Conservation (phyloP, 2,113 vertebrate species). For the Sylvicapra grimmia region DNA sequence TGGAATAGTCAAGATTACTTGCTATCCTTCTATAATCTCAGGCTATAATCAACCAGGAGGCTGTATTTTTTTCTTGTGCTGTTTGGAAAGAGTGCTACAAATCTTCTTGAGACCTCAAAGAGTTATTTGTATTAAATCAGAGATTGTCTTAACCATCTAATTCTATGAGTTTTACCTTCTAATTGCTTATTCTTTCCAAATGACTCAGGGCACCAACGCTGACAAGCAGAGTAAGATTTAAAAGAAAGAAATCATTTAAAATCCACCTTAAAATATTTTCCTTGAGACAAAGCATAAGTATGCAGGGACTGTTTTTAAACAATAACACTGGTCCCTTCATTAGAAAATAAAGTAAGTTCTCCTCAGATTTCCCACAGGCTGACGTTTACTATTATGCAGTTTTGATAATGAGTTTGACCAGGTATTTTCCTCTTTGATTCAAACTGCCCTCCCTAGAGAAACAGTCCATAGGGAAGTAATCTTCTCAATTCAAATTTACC, state of each 20-base stretch:
- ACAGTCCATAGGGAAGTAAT: constrained; percentile 3
- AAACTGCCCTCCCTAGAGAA: not conserved
- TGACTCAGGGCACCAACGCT: not conserved
- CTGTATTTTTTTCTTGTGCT: not conserved
- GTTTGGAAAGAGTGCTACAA: not conserved
- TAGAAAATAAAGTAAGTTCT: not conserved
- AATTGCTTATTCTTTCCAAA: not conserved
- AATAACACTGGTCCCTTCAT: not conserved
- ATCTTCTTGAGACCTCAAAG: not conserved
- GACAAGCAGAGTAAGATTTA: not conserved
- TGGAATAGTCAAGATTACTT: not conserved
- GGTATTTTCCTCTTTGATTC: constrained; percentile 6
- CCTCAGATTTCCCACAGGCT: not conserved
- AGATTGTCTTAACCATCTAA: not conserved
- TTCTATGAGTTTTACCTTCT: not conserved
- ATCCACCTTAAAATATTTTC: not conserved
- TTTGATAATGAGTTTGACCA: not conserved
- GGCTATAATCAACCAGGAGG: accelerated
- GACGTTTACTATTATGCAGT: not conserved
- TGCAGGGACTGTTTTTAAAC: not conserved
- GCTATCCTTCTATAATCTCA: not conserved
- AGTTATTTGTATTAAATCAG: not conserved
- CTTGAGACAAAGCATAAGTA: not conserved
- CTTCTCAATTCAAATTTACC: not conserved
- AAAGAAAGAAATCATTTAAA: not conserved